Percentiles rank a stretch among this genome's conserved stretches.
phyloP scores from a whole-genome alignment of 2,797 vertebrate species.

The Sebastes flavidus region DNA sequence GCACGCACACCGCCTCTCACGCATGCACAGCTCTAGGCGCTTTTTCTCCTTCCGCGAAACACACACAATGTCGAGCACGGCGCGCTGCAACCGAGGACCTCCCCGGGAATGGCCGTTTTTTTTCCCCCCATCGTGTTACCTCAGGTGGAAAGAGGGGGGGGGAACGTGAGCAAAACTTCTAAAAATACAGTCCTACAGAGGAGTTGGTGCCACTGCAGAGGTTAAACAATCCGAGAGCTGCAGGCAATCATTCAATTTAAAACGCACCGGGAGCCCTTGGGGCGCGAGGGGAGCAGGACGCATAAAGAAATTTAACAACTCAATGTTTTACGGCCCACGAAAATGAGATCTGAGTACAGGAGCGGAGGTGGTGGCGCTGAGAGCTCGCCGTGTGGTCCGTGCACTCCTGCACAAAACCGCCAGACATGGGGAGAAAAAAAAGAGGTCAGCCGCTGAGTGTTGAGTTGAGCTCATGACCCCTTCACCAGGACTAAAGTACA shows the following conservation, averaged over 20 bases:
- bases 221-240: conserved; percentile 84
- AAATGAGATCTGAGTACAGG: conserved; percentile 80
- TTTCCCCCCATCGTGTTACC: conserved; percentile 41
- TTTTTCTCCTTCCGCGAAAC: conserved; percentile 38
- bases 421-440: neutral
- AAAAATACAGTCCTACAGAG: conserved; percentile 80
- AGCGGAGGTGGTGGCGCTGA: conserved; percentile 21
- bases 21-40: conserved; percentile 55
- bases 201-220: conserved; percentile 74
- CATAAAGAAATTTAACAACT: conserved; percentile 85
- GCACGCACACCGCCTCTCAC: conserved; percentile 18
- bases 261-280: conserved; percentile 79
- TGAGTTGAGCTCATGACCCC: conserved; percentile 55
- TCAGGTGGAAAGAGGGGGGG: conserved; percentile 51
- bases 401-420: conserved; percentile 36
- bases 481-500: conserved; percentile 38
- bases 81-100: conserved; percentile 42
- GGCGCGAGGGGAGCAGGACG: conserved; percentile 70
- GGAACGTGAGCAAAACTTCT: conserved; percentile 66
- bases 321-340: conserved; percentile 80
- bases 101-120: conserved; percentile 45
- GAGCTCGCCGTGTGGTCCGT: conserved; percentile 27
- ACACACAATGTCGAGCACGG: neutral
- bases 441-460: conserved; percentile 38
- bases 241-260: conserved; percentile 87